Evolutionary conservation across 2,113 vertebrate species (phyloP).

Genomic region (Pampusana beccarii): DNA sequence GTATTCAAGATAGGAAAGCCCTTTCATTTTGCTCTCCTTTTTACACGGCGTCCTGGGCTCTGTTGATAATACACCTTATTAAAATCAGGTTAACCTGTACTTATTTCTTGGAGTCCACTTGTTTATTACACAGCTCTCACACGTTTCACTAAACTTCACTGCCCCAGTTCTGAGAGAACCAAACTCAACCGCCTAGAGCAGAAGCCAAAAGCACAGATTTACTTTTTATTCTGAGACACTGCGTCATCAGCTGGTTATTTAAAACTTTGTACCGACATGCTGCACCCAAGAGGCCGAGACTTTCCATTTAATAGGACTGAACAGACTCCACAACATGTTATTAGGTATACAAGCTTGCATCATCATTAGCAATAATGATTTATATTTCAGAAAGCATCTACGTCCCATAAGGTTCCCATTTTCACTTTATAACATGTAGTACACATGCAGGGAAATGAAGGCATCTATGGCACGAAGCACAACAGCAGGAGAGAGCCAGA

Average conservation of each 20-base stretch:
- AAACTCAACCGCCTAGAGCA: background rate
- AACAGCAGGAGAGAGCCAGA: background rate
- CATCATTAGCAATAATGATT: slow-evolving; percentile 36
- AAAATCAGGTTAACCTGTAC: background rate
- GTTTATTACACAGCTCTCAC: background rate
- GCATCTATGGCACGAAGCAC: background rate
- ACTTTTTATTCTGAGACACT: background rate
- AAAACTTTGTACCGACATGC: slow-evolving; percentile 32
- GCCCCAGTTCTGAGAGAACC: background rate
- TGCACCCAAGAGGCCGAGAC: slow-evolving; percentile 8
- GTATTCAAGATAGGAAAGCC: background rate
- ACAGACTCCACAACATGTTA: background rate
- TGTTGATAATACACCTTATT: background rate
- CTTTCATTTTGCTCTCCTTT: background rate
- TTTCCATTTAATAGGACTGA: background rate
- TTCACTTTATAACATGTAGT: background rate
- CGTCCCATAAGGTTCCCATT: background rate
- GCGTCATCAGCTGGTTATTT: slow-evolving; percentile 37
- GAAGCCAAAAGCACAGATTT: background rate
- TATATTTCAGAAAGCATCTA: background rate
- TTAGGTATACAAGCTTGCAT: background rate
- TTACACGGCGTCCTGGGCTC: background rate
- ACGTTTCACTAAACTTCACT: background rate
- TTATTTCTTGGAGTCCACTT: slow-evolving; percentile 8
- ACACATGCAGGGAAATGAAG: background rate